A percentile compares a stretch with the other conserved stretches of the same genome.
These are phyloP conservation scores for Balearica regulorum DNA, from an alignment of 2,797 vertebrate species.

Conservation along the genomic window DNA sequence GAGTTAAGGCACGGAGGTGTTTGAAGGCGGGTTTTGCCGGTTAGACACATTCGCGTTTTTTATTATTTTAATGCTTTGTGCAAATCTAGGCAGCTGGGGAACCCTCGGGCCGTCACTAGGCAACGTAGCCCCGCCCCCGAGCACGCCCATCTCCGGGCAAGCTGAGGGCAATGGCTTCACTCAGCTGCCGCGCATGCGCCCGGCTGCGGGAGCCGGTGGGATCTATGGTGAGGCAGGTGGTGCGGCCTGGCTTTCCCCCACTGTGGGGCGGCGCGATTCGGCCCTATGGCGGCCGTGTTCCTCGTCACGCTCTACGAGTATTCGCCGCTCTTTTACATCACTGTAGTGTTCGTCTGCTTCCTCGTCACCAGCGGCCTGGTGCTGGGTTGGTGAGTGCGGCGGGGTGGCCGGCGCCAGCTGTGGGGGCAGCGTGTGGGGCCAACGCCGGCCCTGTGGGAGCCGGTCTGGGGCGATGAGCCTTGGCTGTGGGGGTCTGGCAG, in stretches of 20 bases:
- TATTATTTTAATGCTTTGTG: neutral
- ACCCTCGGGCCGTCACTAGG: neutral
- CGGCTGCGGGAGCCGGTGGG: rapidly evolving
- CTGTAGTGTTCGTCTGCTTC: constrained; percentile 89
- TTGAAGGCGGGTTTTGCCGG: neutral
- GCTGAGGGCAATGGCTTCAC: neutral
- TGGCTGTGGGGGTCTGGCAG: neutral
- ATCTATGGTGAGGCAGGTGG: rapidly evolving
- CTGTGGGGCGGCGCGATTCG: neutral
- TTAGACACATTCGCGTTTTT: neutral
- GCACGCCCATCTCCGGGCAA: neutral
- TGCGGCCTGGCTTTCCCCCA: neutral
- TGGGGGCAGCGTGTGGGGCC: neutral
- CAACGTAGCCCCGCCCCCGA: neutral
- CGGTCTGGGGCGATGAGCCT: neutral
- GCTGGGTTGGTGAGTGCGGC: constrained; percentile 82
- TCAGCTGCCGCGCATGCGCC: neutral
- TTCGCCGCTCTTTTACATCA: constrained; percentile 90
- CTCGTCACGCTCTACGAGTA: constrained; percentile 90
- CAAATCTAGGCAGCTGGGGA: neutral
- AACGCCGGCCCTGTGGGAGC: too few relatives aligned
- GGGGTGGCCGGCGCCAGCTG: neutral
- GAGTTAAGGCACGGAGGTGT: neutral
- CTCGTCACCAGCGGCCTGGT: constrained; percentile 89
- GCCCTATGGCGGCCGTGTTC: constrained; percentile 84